A percentile compares a stretch with the other conserved stretches of the same genome.
Conservation (phyloP, 2,113 vertebrate genomes). For the Syngnathus scovelli region DNA sequence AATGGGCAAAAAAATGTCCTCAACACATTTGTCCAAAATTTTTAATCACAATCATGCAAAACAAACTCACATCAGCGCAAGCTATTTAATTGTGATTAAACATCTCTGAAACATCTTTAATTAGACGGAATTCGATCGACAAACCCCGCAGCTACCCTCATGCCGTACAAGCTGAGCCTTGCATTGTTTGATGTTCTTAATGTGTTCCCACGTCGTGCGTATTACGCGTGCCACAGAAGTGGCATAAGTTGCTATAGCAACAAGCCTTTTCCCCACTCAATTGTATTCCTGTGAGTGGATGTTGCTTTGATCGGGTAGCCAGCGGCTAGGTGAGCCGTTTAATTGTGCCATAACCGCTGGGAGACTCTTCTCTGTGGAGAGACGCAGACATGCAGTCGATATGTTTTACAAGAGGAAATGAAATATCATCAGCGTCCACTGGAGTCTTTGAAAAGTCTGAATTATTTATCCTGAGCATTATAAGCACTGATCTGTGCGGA, state of each 20-base stretch:
- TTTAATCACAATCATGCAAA: neutral
- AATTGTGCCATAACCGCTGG: slow-evolving; percentile 47
- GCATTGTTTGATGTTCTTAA: slow-evolving; percentile 48
- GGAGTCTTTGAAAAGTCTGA: neutral
- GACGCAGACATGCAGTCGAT: slow-evolving; percentile 35
- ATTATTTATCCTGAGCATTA: slow-evolving; percentile 1
- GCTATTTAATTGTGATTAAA: neutral
- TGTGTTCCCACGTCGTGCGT: slow-evolving; percentile 23
- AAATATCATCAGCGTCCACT: neutral
- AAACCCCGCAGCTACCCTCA: slow-evolving; percentile 14
- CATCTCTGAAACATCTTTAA: neutral
- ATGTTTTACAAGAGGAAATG: slow-evolving; percentile 21
- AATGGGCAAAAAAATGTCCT: neutral
- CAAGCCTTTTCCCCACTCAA: slow-evolving; percentile 24
- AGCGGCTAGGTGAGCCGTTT: slow-evolving; percentile 52
- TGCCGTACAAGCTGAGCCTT: slow-evolving; percentile 15
- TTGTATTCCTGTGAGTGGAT: slow-evolving; percentile 51
- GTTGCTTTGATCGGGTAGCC: slow-evolving; percentile 58
- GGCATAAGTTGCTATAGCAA: slow-evolving; percentile 54
- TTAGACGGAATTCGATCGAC: neutral
- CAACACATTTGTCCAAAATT: neutral
- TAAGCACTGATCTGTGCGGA: neutral
- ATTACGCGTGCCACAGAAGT: slow-evolving; percentile 19
- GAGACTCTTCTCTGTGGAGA: slow-evolving; percentile 22
- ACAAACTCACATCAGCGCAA: neutral